Conservation (phyloP, 92 coral and sea anemone species). For the Actinernus sp. region DNA sequence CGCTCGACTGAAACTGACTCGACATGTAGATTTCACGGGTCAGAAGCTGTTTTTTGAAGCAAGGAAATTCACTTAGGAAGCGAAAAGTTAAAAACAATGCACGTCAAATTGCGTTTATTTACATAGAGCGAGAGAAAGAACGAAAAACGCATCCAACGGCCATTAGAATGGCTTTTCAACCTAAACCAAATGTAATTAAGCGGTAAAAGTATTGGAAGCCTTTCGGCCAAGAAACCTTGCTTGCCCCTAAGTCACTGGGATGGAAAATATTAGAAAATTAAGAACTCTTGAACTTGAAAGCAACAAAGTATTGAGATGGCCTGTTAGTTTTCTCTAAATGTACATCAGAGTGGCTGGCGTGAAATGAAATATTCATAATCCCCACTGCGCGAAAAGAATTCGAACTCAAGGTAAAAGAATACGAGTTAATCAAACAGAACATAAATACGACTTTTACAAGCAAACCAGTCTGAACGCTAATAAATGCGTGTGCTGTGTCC, state of each 20-base stretch:
- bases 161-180: slow-evolving; percentile 6
- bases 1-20: slow-evolving; percentile 17
- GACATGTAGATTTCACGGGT: slow-evolving; percentile 24
- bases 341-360: slow-evolving; percentile 2
- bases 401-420: slow-evolving; percentile 5
- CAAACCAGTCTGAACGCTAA: no score
- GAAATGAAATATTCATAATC: slow-evolving; percentile 68
- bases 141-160: slow-evolving; percentile 13
- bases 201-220: no score
- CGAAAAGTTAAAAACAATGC: slow-evolving; percentile 40
- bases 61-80: slow-evolving; percentile 25
- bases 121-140: slow-evolving; percentile 11
- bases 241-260: no score
- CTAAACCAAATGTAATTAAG: not conserved
- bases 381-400: slow-evolving; percentile 69
- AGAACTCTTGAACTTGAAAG: slow-evolving; percentile 3
- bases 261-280: not conserved
- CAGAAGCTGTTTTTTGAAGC: slow-evolving; percentile 12
- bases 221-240: no score
- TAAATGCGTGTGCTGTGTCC: no score
- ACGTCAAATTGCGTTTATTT: slow-evolving; percentile 24
- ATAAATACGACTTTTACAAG: slow-evolving; percentile 31
- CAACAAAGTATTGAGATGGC: not conserved
- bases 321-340: slow-evolving; percentile 16
- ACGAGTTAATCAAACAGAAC: slow-evolving; percentile 23